Conservation (phyloP, 2,888 invertebrate genomes). For the Cynaeus angustus region DNA sequence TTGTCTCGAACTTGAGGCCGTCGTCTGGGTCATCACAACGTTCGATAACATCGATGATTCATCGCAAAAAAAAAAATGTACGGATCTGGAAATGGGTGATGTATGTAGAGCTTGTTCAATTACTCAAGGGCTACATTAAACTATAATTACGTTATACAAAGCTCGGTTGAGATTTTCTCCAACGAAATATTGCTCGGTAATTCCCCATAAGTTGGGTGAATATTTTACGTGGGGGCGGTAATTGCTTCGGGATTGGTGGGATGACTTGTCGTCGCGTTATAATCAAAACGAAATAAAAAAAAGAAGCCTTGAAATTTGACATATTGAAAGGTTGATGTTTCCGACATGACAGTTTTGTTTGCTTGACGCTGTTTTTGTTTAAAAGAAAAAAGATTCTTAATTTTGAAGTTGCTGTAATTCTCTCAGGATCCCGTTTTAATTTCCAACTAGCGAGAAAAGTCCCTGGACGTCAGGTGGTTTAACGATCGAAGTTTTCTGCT, state of each 20-base stretch:
- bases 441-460: too few species aligned
- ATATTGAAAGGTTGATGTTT: too few species aligned
- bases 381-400: too few species aligned
- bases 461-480: too few species aligned
- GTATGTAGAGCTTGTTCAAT: constrained; percentile 30
- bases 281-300: too few species aligned
- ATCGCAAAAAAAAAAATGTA: constrained; percentile 8
- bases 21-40: constrained; percentile 17
- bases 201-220: constrained; percentile 29
- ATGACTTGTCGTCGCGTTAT: too few species aligned
- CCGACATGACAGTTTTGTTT: too few species aligned
- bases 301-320: too few species aligned
- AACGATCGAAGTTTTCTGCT: neutral
- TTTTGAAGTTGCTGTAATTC: too few species aligned
- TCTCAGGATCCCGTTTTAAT: too few species aligned
- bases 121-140: constrained; percentile 28
- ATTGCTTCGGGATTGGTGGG: neutral
- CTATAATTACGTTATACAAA: constrained; percentile 35
- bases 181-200: constrained; percentile 27
- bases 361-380: too few species aligned
- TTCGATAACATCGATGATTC: constrained; percentile 18
- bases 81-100: constrained; percentile 11
- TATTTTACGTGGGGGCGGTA: constrained; percentile 22
- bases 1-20: constrained; percentile 8
- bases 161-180: constrained; percentile 17